Evolutionary conservation across 2,113 vertebrate genomes (phyloP), one percentile per base, ranked within the genome.

Genomic region (Poeciliopsis retropinna): DNA sequence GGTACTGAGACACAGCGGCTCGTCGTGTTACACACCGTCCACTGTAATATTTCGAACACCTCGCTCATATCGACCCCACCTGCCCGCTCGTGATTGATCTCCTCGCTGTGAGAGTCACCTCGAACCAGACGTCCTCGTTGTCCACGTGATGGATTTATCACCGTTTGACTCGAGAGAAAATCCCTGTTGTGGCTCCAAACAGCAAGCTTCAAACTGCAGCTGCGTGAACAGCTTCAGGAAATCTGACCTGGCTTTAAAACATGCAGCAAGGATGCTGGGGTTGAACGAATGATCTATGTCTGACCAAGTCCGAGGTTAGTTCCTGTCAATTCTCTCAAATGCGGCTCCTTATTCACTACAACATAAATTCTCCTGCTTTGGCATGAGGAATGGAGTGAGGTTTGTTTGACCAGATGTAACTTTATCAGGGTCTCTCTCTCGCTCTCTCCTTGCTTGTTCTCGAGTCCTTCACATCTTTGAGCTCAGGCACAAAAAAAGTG

Each of bases 401-500:
- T 91, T 91, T 93, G 91, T 91, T 91, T 93, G 85, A 90, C 84
- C 88, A 93, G 88, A 91, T 89, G 89, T 91, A 94, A 93, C 87
- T 91, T 94, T 89, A 90, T 89, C 91, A 89, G 86, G 61, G 79
- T 79, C 86, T 80, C 51, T 51, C 19, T 54, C 51, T 54, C 6
- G 8, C 85, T 79, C 76, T 87, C 80, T 67, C 73, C 32, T 78
- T 63, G 70, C 87, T 89, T 37, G 71, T 85, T 87, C 80, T 79
- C 80, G 62, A 87, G 83, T 89, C 81, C 88, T 78, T 88, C 82
- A 87, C 87, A 86, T 92, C 88, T 88, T 81, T 76, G 67, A 80
- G 79, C 82, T 87, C 79, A 86, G 77, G 82, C 80, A 87, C 77
- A 88, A 90, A 90, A 76, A 92, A 91, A 88, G 85, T 80, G 85